These are phyloP conservation scores for Manduca sexta DNA, from an alignment of 1,140 invertebrate genomes.

Conservation along the genomic window DNA sequence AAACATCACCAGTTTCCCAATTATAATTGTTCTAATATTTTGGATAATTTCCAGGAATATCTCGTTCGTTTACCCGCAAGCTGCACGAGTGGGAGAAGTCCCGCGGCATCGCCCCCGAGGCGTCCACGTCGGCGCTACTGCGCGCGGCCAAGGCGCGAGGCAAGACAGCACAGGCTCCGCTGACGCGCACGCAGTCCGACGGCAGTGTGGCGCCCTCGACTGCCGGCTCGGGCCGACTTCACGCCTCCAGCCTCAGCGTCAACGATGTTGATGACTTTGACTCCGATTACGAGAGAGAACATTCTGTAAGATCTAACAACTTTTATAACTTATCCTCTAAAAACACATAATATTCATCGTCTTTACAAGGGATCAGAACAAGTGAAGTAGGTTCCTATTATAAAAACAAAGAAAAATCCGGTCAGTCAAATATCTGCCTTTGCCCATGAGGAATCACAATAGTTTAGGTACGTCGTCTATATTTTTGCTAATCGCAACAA, in stretches of 20 bases:
- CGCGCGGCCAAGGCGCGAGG: slow-evolving; percentile 60
- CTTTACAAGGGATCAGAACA: no score
- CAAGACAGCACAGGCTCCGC: slow-evolving; percentile 68
- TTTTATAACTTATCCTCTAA: no score
- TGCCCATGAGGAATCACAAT: no score
- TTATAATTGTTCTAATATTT: not conserved
- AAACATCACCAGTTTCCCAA: no score
- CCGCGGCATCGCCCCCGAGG: slow-evolving; percentile 84
- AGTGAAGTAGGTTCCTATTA: no score
- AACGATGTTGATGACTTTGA: slow-evolving; percentile 80
- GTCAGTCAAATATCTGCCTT: no score
- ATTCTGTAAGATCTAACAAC: slow-evolving; percentile 35
- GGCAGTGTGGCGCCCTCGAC: slow-evolving; percentile 77
- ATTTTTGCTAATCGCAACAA: no score
- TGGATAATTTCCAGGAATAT: slow-evolving; percentile 76
- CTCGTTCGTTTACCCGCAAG: slow-evolving; percentile 89
- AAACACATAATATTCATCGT: no score
- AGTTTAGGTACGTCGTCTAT: no score
- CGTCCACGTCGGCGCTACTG: slow-evolving; percentile 85
- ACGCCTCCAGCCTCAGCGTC: slow-evolving; percentile 81
- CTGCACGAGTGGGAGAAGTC: slow-evolving; percentile 94
- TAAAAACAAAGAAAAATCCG: no score
- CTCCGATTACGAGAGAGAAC: slow-evolving; percentile 49
- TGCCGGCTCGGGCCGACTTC: slow-evolving; percentile 67
- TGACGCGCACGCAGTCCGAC: slow-evolving; percentile 81